Evolutionary conservation across 2,888 invertebrate species (phyloP).

Genomic region (Melinopterus prodromus): DNA sequence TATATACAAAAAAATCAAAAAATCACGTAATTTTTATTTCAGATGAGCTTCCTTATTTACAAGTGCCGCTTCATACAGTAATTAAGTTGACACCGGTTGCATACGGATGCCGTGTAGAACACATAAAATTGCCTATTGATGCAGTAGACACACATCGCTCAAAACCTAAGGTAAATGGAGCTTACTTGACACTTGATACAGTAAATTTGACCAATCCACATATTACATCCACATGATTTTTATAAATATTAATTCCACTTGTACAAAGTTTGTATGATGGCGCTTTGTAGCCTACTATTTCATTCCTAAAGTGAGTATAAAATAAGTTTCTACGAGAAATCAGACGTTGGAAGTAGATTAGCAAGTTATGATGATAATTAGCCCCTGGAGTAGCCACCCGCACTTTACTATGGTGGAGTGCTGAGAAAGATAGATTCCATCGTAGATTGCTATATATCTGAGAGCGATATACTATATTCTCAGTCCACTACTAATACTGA

Average conservation of each 20-base stretch:
- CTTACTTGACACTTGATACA: not conserved
- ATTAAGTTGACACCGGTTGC: slow-evolving; percentile 98
- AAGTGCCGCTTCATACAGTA: slow-evolving; percentile 93
- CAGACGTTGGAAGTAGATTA: no score
- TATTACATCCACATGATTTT: not conserved
- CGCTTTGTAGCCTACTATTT: no score
- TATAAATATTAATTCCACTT: not conserved
- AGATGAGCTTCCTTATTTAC: slow-evolving; percentile 90
- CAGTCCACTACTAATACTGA: no score
- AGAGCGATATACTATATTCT: no score
- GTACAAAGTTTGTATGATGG: no score
- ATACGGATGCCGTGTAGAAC: slow-evolving; percentile 97
- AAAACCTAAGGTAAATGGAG: slow-evolving; percentile 77
- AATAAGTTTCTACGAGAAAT: no score
- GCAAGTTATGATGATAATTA: no score
- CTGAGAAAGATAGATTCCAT: no score
- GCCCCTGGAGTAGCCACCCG: no score
- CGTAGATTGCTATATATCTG: no score
- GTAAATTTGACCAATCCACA: not conserved
- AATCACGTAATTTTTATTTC: slow-evolving; percentile 11
- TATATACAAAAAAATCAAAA: not conserved
- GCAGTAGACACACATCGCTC: slow-evolving; percentile 97
- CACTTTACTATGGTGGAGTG: no score
- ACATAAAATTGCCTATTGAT: slow-evolving; percentile 88
- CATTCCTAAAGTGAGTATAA: no score